Conservation (phyloP, 2,888 invertebrate species). For the Acleris sparsana region DNA sequence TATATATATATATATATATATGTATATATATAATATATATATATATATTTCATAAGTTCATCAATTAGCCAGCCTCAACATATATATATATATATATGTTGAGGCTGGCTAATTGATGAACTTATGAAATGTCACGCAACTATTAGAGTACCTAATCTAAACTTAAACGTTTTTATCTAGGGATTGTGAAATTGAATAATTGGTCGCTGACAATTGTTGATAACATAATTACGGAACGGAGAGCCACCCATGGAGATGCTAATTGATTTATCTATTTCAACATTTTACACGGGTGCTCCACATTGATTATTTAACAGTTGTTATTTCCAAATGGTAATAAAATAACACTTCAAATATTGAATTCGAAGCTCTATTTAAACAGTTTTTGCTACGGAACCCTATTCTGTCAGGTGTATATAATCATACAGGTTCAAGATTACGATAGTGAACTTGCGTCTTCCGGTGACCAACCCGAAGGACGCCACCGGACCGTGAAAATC, state of each 20-base stretch:
- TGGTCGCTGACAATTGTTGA: constrained; percentile 47
- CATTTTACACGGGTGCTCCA: constrained; percentile 25
- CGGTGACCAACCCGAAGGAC: constrained; percentile 65
- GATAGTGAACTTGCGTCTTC: constrained; percentile 61
- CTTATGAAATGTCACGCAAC: constrained; percentile 16
- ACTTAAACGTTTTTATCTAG: constrained; percentile 32
- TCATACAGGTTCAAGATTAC: constrained; percentile 23
- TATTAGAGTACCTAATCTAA: constrained; percentile 34
- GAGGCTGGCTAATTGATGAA: constrained; percentile 17
- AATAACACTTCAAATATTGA: constrained; percentile 8
- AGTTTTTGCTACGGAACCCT: constrained; percentile 9
- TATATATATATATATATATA: too few relatives aligned
- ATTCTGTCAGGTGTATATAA: constrained; percentile 28
- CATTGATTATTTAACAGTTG: background rate
- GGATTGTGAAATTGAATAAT: constrained; percentile 45
- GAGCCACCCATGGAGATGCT: constrained; percentile 55
- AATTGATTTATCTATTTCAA: constrained; percentile 57
- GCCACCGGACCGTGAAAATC: constrained; percentile 70
- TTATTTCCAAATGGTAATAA: background rate
- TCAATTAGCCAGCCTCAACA: too few relatives aligned
- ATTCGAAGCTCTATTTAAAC: background rate
- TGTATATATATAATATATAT: too few relatives aligned
- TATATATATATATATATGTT: too few relatives aligned
- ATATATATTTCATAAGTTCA: too few relatives aligned
- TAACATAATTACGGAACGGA: constrained; percentile 51